Percentiles rank a stretch among this genome's conserved stretches.
phyloP scores from a whole-genome alignment of 1,140 invertebrate genomes.

The Drosophila watanabei region DNA sequence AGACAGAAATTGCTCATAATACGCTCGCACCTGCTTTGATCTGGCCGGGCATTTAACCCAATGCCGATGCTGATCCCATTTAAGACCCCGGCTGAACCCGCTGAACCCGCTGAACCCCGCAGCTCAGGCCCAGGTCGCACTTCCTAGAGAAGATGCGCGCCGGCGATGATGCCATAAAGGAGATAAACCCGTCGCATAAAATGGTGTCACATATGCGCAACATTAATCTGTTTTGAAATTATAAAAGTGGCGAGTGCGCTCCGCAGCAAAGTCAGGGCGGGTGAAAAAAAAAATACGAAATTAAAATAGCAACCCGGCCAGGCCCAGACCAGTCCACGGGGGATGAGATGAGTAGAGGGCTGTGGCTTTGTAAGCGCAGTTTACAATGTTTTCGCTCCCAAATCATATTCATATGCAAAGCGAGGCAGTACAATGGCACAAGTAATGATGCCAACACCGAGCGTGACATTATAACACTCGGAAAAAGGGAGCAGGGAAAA shows the following conservation, averaged over 20 bases:
- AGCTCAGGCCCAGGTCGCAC: conserved; percentile 27
- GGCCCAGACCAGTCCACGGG: background rate
- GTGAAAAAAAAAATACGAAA: conserved; percentile 59
- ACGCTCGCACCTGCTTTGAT: conserved; percentile 65
- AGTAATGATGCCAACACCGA: conserved; percentile 80
- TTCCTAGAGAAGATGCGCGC: conserved; percentile 26
- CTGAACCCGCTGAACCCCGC: conserved; percentile 42
- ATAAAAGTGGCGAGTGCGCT: conserved; percentile 69
- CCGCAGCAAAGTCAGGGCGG: conserved; percentile 30
- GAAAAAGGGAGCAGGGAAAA: conserved; percentile 3
- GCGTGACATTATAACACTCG: conserved; percentile 69
- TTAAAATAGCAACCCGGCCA: conserved; percentile 78
- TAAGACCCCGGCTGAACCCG: conserved; percentile 53
- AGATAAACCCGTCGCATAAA: conserved; percentile 83
- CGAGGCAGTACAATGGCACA: conserved; percentile 66
- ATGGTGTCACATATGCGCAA: conserved; percentile 85
- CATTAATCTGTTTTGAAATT: conserved; percentile 85
- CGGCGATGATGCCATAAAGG: conserved; percentile 79
- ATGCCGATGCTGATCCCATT: conserved; percentile 59
- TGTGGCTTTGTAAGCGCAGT: conserved; percentile 76
- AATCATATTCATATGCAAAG: conserved; percentile 83
- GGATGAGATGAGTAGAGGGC: conserved; percentile 14
- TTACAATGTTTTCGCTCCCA: conserved; percentile 69
- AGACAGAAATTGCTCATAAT: conserved; percentile 44
- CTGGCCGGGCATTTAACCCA: conserved; percentile 50